phyloP scores from a whole-genome alignment of 2,888 invertebrate genomes.

The Nomada ferruginata region DNA sequence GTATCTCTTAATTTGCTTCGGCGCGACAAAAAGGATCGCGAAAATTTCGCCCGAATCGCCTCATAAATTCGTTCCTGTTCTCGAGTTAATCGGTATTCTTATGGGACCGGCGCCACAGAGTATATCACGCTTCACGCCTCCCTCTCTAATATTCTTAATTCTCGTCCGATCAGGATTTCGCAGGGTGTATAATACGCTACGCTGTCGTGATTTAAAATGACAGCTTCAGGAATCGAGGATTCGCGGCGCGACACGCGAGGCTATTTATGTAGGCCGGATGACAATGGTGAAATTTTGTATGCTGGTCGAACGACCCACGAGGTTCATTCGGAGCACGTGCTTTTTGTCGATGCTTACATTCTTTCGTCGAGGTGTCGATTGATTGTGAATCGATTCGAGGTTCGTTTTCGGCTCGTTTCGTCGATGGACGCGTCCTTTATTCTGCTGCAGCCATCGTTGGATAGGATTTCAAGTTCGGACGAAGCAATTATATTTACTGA shows the following conservation, averaged over 20 bases:
- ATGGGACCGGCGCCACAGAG: conserved; percentile 1
- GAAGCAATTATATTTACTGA: no score
- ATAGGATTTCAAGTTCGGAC: no score
- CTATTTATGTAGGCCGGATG: conserved; percentile 66
- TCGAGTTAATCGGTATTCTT: conserved; percentile 48
- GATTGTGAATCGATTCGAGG: conserved; percentile 20
- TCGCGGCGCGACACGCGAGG: conserved; percentile 18
- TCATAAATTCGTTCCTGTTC: conserved; percentile 24
- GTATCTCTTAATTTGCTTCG: not conserved
- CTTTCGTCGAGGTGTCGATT: conserved; percentile 27
- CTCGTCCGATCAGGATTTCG: conserved; percentile 31
- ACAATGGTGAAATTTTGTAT: conserved; percentile 74
- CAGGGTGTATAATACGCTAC: conserved; percentile 32
- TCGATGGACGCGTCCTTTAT: not conserved
- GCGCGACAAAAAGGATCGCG: not conserved
- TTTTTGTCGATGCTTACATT: conserved; percentile 53
- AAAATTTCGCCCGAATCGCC: not conserved
- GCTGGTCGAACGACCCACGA: conserved; percentile 55
- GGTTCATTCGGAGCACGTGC: conserved; percentile 49
- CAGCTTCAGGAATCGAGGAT: conserved; percentile 39
- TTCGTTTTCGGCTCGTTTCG: conserved; percentile 3
- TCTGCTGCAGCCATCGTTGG: no score
- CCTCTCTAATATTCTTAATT: conserved; percentile 42
- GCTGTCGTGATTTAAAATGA: conserved; percentile 45
- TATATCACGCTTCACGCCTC: conserved; percentile 30